phyloP scores from a whole-genome alignment of 2,888 invertebrate species.

The Anaspis maculata region DNA sequence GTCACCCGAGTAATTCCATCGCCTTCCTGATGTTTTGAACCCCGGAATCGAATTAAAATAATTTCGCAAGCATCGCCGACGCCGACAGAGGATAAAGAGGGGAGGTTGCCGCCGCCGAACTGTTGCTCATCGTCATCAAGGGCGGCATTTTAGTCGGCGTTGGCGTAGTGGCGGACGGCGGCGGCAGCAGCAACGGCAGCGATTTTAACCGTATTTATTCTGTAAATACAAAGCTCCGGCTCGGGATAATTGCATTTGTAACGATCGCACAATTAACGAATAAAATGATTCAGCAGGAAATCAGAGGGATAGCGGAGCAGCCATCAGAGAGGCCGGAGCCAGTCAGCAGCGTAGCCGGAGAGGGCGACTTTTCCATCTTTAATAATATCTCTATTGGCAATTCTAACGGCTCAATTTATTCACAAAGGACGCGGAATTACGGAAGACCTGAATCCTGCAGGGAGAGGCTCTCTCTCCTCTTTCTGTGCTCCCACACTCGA shows the following conservation, averaged over 20 bases:
- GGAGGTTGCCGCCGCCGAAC: conserved; percentile 16
- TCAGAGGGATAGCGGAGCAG: too few relatives aligned
- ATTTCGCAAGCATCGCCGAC: conserved; percentile 20
- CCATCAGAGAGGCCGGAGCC: not conserved
- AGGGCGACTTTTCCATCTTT: conserved; percentile 27
- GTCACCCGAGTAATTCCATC: too few relatives aligned
- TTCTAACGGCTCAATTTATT: conserved; percentile 29
- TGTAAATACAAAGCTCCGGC: conserved; percentile 36
- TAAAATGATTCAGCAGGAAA: conserved; percentile 39
- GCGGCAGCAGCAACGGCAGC: too few relatives aligned
- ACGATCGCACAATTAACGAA: conserved; percentile 41
- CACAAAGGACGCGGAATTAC: conserved; percentile 24
- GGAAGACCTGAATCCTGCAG: conserved; percentile 19
- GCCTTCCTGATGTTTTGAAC: too few relatives aligned
- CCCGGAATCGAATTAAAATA: conserved; percentile 20
- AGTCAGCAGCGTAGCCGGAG: conserved; percentile 7
- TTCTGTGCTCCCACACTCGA: too few relatives aligned
- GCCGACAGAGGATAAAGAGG: conserved; percentile 11
- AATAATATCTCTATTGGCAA: conserved; percentile 33
- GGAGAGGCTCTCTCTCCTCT: too few relatives aligned
- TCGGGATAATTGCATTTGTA: conserved; percentile 40
- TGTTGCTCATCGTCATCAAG: conserved; percentile 29
- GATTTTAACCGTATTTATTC: conserved; percentile 37
- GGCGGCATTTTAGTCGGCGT: too few relatives aligned
- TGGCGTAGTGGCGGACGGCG: too few relatives aligned